Conservation (phyloP, 1,140 invertebrate genomes). For the Solenopsis fugax region DNA sequence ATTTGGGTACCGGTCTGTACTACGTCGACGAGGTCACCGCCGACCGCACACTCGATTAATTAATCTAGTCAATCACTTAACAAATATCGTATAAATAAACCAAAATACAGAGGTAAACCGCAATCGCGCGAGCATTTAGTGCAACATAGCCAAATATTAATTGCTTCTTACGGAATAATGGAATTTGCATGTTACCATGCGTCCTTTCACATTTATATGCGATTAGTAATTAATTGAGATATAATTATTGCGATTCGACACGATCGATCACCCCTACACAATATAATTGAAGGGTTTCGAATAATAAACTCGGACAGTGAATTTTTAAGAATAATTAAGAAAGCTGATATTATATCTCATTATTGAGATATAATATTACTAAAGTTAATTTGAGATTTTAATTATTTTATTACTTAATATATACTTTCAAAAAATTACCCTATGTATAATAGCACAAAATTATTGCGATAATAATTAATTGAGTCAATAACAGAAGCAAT, state of each 20-base stretch:
- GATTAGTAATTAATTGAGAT: background rate
- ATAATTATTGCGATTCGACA: background rate
- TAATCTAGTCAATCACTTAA: constrained; percentile 53
- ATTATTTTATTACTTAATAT: background rate
- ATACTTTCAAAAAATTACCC: background rate
- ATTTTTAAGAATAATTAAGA: background rate
- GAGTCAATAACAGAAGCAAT: background rate
- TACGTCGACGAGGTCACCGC: constrained; percentile 13
- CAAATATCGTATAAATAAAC: constrained; percentile 51
- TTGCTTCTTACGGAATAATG: background rate
- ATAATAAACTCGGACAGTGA: background rate
- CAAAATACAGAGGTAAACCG: constrained; percentile 1
- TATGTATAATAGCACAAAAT: background rate
- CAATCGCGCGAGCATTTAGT: background rate
- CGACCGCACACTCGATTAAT: constrained; percentile 47
- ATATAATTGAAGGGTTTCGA: background rate
- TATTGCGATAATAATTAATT: background rate
- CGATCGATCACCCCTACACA: background rate
- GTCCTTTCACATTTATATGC: background rate
- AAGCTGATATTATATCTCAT: constrained; percentile 17
- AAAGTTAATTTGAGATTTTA: background rate
- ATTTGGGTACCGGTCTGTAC: constrained; percentile 27
- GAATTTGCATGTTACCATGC: background rate
- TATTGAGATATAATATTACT: constrained; percentile 6
- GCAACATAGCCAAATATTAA: background rate